A percentile compares a stretch with the other conserved stretches of the same genome.
Conservation (phyloP, 2,888 invertebrate genomes). For the Apotomis turbidana region DNA sequence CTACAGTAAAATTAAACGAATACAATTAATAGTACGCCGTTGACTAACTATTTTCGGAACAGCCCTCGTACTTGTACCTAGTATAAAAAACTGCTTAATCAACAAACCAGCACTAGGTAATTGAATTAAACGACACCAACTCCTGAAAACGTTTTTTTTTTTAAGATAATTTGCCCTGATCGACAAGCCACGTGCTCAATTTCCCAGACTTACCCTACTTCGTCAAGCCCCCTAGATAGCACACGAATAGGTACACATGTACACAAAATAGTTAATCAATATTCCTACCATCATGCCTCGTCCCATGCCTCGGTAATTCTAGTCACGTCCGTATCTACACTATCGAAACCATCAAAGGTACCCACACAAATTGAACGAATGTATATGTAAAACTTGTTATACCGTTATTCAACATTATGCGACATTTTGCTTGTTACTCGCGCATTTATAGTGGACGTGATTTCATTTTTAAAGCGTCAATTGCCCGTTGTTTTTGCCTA, state of each 20-base stretch:
- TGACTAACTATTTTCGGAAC: too few relatives aligned
- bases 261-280: constrained; percentile 8
- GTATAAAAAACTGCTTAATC: too few relatives aligned
- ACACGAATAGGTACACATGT: background rate
- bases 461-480: background rate
- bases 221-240: background rate
- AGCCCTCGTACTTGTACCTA: too few relatives aligned
- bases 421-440: background rate
- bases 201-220: constrained; percentile 4
- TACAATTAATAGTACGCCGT: too few relatives aligned
- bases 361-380: constrained; percentile 17
- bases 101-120: too few relatives aligned
- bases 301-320: constrained; percentile 13
- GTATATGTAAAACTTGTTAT: constrained; percentile 6
- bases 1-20: too few relatives aligned
- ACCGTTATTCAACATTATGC: background rate
- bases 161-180: background rate
- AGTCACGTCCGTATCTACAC: constrained; percentile 10
- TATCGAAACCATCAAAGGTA: constrained; percentile 10
- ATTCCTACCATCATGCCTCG: background rate
- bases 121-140: too few relatives aligned
- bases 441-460: background rate
- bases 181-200: background rate
- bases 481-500: background rate
- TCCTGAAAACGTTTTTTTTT: too few relatives aligned